phyloP scores from a whole-genome alignment of 2,797 vertebrate species.

The Linurgus olivaceus region DNA sequence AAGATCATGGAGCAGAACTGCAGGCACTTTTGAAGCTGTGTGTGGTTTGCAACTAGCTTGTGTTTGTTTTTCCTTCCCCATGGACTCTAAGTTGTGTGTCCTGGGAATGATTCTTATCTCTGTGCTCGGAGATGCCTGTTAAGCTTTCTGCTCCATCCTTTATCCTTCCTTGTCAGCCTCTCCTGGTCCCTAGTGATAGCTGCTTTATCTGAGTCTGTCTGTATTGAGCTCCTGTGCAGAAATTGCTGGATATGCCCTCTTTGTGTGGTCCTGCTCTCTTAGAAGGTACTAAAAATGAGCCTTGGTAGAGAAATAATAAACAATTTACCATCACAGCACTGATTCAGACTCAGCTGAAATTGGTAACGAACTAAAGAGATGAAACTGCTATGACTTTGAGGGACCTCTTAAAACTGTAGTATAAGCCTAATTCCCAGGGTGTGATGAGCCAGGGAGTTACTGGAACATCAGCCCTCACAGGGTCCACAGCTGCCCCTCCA shows the following conservation, averaged over 20 bases:
- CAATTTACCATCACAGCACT: background rate
- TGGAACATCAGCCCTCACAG: background rate
- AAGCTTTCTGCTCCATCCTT: background rate
- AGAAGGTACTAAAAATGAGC: background rate
- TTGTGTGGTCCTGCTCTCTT: background rate
- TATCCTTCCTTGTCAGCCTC: background rate
- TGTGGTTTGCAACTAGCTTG: background rate
- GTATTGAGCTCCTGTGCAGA: background rate
- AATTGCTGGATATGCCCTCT: background rate
- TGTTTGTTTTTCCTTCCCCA: background rate
- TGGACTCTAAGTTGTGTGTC: background rate
- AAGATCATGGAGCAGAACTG: background rate
- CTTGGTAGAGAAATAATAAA: background rate
- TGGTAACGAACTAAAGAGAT: background rate
- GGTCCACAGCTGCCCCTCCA: rapidly evolving
- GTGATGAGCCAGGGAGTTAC: background rate
- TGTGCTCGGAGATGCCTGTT: rapidly evolving
- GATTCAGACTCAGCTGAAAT: background rate
- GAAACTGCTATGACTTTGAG: background rate
- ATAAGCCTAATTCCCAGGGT: rapidly evolving
- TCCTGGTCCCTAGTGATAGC: rapidly evolving
- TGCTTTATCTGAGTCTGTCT: background rate
- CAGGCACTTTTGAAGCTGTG: background rate
- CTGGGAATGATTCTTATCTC: background rate
- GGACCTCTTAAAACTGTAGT: background rate